A percentile compares a stretch with the other conserved stretches of the same genome.
Evolutionary conservation across 2,888 invertebrate species (phyloP).

Genomic region (Mimumesa dahlbomi): DNA sequence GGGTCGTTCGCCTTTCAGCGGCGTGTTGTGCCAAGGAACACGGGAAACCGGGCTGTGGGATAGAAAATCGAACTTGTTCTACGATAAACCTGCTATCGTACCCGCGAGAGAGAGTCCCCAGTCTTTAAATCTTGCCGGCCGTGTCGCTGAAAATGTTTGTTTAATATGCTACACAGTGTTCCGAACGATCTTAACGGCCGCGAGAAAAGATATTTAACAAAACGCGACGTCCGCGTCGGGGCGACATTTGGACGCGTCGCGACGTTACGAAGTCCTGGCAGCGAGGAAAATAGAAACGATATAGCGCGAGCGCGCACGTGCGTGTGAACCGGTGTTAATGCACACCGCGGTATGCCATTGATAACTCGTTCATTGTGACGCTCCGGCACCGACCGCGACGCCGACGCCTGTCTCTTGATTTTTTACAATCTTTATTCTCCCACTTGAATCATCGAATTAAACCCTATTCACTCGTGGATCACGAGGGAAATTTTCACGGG

Average conservation of each 20-base stretch:
- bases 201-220: no score
- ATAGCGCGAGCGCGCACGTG: conserved; percentile 42
- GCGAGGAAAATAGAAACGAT: conserved; percentile 62
- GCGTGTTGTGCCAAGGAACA: conserved; percentile 23
- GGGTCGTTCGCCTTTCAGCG: conserved; percentile 43
- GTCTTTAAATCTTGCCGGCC: no score
- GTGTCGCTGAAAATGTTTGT: conserved; percentile 16
- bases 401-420: no score
- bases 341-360: conserved; percentile 68
- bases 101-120: background rate
- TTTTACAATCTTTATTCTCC: no score
- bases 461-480: no score
- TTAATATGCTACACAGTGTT: no score
- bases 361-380: conserved; percentile 54
- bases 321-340: conserved; percentile 52
- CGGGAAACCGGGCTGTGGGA: conserved; percentile 10
- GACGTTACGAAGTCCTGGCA: conserved; percentile 28
- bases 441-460: no score
- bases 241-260: conserved; percentile 45
- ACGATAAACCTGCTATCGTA: no score
- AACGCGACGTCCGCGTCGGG: background rate
- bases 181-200: no score
- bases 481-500: no score
- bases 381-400: no score
- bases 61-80: conserved; percentile 18